phyloP scores from a whole-genome alignment of 2,888 invertebrate genomes.

The Theodoxus fluviatilis region DNA sequence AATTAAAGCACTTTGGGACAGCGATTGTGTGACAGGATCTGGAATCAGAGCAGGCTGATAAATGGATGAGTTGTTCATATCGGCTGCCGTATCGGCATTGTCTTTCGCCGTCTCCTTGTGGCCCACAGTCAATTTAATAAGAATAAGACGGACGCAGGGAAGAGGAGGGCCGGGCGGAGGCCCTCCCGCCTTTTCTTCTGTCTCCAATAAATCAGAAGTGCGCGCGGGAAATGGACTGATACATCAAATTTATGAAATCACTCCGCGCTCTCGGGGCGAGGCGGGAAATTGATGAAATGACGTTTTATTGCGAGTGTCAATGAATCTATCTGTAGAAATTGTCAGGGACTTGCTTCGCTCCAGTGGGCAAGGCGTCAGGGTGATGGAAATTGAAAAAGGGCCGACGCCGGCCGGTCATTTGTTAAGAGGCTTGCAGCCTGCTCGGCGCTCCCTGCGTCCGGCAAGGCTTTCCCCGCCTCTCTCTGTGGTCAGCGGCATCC shows the following conservation, averaged over 20 bases:
- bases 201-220: slow-evolving; percentile 25
- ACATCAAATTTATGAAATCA: slow-evolving; percentile 40
- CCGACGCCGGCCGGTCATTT: slow-evolving; percentile 26
- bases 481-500: too few relatives aligned
- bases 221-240: slow-evolving; percentile 29
- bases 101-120: slow-evolving; percentile 21
- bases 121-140: slow-evolving; percentile 26
- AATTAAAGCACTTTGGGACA: slow-evolving; percentile 28
- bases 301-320: slow-evolving; percentile 37
- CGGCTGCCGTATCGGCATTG: slow-evolving; percentile 3
- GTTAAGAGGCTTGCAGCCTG: slow-evolving; percentile 27
- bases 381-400: slow-evolving; percentile 30
- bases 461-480: too few relatives aligned
- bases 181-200: too few relatives aligned
- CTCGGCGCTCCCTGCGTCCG: too few relatives aligned
- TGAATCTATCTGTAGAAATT: slow-evolving; percentile 30
- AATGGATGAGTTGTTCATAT: neutral
- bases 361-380: slow-evolving; percentile 14
- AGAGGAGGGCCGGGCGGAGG: neutral
- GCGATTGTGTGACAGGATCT: slow-evolving; percentile 23
- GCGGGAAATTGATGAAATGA: slow-evolving; percentile 38
- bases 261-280: slow-evolving; percentile 25
- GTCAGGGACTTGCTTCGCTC: slow-evolving; percentile 26
- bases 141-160: slow-evolving; percentile 20
- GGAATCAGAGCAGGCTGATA: slow-evolving; percentile 25